These are phyloP conservation scores for Lasioglossum malachurum DNA, from an alignment of 2,888 invertebrate species.

Conservation along the genomic window DNA sequence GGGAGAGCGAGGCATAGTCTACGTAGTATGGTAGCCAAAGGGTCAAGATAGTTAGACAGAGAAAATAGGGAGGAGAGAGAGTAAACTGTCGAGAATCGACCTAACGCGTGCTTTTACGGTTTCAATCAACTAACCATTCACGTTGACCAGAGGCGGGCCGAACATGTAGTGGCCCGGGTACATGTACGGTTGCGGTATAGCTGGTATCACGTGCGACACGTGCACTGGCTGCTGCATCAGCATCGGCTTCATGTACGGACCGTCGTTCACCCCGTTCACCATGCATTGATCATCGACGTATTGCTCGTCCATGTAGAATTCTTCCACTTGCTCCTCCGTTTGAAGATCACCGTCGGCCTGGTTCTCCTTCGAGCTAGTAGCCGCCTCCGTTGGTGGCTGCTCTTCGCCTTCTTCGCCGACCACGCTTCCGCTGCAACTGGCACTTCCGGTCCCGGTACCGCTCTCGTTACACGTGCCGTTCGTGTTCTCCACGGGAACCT, in stretches of 20 bases:
- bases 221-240: conserved; percentile 77
- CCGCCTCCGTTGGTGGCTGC: conserved; percentile 38
- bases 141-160: conserved; percentile 85
- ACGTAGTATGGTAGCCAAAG: conserved; percentile 40
- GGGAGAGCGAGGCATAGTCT: conserved; percentile 23
- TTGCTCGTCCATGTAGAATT: conserved; percentile 36
- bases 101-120: not conserved
- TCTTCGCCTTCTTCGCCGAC: conserved; percentile 69
- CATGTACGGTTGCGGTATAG: conserved; percentile 82
- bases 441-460: conserved; percentile 66
- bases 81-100: not conserved
- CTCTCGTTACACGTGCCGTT: conserved; percentile 72
- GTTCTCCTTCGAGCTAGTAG: conserved; percentile 29
- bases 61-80: not conserved
- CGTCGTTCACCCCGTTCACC: conserved; percentile 58
- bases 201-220: conserved; percentile 77
- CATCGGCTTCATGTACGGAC: conserved; percentile 62
- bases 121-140: conserved; percentile 84
- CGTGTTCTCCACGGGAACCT: conserved; percentile 57
- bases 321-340: conserved; percentile 40
- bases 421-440: conserved; percentile 76
- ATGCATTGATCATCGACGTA: conserved; percentile 43
- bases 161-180: conserved; percentile 86
- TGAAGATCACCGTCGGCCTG: not conserved
- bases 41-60: conserved; percentile 4